Conservation (phyloP, 2,888 invertebrate genomes). For the Monochamus alternatus region DNA sequence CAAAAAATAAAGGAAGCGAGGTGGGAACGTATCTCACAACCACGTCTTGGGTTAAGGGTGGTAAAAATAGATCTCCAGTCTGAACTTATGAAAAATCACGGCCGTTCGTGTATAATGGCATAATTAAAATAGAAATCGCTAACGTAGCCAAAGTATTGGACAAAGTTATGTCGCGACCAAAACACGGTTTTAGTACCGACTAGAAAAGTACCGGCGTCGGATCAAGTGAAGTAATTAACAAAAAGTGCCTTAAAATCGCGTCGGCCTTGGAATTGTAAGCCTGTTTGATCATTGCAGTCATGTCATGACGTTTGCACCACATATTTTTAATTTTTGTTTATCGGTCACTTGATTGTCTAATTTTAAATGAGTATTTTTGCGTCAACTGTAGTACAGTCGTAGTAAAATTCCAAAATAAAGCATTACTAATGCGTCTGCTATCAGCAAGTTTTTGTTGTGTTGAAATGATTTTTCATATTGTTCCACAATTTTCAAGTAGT, state of each 20-base stretch:
- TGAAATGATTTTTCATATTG: too few relatives aligned
- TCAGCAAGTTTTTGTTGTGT: not conserved
- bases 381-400: not conserved
- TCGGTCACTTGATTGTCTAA: slow-evolving; percentile 13
- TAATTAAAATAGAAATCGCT: slow-evolving; percentile 46
- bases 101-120: slow-evolving; percentile 33
- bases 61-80: slow-evolving; percentile 33
- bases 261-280: slow-evolving; percentile 10
- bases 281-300: not conserved
- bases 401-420: slow-evolving; percentile 12
- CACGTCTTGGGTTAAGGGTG: not conserved
- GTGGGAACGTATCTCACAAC: not conserved
- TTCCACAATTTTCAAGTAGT: too few relatives aligned
- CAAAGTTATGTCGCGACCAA: slow-evolving; percentile 37
- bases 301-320: not conserved
- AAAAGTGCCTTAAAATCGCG: slow-evolving; percentile 4
- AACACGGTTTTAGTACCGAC: slow-evolving; percentile 26
- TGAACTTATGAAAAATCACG: slow-evolving; percentile 29
- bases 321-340: slow-evolving; percentile 2
- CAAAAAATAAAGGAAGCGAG: not conserved
- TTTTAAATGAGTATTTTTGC: not conserved
- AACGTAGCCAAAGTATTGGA: slow-evolving; percentile 38
- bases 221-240: slow-evolving; percentile 6
- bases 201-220: slow-evolving; percentile 19
- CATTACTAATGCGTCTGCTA: not conserved